phyloP scores from a whole-genome alignment of 2,797 vertebrate species.

The Epinephelus awoara region DNA sequence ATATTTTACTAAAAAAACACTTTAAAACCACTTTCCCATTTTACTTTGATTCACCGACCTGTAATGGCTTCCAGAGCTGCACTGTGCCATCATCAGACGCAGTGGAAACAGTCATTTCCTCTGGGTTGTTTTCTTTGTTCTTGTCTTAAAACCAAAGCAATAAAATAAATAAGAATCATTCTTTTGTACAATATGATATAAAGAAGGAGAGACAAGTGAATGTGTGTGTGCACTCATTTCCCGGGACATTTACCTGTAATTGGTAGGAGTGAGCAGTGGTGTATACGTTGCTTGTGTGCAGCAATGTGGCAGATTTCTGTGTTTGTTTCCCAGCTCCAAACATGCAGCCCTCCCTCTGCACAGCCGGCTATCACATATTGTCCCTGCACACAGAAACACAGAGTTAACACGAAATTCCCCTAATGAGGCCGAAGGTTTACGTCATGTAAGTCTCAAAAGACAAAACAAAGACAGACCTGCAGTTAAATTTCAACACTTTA shows the following conservation, averaged over 20 bases:
- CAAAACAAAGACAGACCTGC: not conserved
- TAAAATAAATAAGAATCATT: not conserved
- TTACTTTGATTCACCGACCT: slow-evolving; percentile 75
- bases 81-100: slow-evolving; percentile 88
- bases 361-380: slow-evolving; percentile 84
- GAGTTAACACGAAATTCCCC: not conserved
- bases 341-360: slow-evolving; percentile 86
- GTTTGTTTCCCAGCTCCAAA: slow-evolving; percentile 86
- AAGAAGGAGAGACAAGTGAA: not conserved
- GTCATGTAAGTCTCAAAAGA: not conserved
- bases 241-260: slow-evolving; percentile 47
- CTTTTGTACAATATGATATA: not conserved
- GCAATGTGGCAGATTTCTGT: slow-evolving; percentile 87
- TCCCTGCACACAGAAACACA: slow-evolving; percentile 73
- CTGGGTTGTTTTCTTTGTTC: slow-evolving; percentile 50
- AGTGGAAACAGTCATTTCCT: slow-evolving; percentile 85
- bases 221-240: too few species aligned
- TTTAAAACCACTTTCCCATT: not conserved
- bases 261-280: slow-evolving; percentile 80
- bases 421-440: not conserved
- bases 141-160: slow-evolving; percentile 53
- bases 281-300: slow-evolving; percentile 85
- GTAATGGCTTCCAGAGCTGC: slow-evolving; percentile 89
- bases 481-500: not conserved
- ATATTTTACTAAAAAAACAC: not conserved